A percentile compares a stretch with the other conserved stretches of the same genome.
Conservation (phyloP, 2,113 vertebrate genomes). For the Podarcis muralis region DNA sequence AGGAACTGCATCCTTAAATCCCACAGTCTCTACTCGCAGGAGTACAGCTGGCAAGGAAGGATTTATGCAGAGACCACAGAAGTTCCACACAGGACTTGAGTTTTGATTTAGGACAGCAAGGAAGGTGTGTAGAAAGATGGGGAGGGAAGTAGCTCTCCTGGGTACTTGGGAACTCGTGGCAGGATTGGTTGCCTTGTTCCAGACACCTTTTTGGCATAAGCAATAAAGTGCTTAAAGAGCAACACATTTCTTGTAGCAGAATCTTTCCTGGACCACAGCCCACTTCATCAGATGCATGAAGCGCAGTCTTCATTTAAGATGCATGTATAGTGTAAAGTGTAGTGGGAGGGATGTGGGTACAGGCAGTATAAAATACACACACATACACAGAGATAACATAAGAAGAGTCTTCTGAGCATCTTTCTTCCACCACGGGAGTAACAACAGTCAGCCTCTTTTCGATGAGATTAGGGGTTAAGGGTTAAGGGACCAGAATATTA, state of each 20-base stretch:
- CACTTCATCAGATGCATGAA: too few relatives aligned
- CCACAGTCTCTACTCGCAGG: neutral
- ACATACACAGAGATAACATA: neutral
- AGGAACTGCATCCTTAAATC: neutral
- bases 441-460: too few relatives aligned
- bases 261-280: too few relatives aligned
- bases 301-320: too few relatives aligned
- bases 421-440: neutral
- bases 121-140: neutral
- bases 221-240: too few relatives aligned
- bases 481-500: neutral
- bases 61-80: neutral
- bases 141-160: neutral
- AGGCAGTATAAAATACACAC: neutral
- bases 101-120: neutral
- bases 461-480: neutral
- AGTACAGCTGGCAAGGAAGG: neutral
- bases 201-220: too few relatives aligned
- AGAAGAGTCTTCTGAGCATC: too few relatives aligned
- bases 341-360: neutral
- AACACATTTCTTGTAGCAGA: too few relatives aligned
- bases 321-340: too few relatives aligned
- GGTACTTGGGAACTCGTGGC: neutral
- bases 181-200: neutral
- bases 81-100: neutral